phyloP scores from a whole-genome alignment of 2,113 vertebrate genomes.

The Myotis lucifugus region DNA sequence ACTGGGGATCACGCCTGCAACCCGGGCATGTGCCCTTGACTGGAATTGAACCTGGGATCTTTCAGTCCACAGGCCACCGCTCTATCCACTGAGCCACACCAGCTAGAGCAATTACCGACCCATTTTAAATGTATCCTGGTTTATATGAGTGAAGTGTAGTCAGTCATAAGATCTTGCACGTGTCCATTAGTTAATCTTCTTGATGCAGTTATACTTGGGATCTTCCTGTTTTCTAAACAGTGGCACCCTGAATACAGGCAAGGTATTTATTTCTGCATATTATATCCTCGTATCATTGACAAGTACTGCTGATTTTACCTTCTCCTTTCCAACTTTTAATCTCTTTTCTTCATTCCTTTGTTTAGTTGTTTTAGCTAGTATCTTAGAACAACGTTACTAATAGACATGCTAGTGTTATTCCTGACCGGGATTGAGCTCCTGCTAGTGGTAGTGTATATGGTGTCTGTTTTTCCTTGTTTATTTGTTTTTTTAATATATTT shows the following conservation, averaged over 20 bases:
- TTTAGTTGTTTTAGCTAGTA: conserved; percentile 2
- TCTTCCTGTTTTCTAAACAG: conserved; percentile 29
- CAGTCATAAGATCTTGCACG: neutral
- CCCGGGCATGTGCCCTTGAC: too few relatives aligned
- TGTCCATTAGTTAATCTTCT: conserved; percentile 36
- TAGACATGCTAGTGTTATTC: neutral
- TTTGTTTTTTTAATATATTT: too few relatives aligned
- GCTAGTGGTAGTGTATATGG: neutral
- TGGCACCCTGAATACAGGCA: neutral
- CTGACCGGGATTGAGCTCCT: conserved; percentile 13
- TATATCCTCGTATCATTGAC: neutral
- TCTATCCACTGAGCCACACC: too few relatives aligned
- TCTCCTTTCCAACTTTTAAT: conserved; percentile 25
- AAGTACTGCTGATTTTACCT: conserved; percentile 26
- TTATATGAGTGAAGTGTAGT: neutral
- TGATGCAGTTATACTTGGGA: neutral
- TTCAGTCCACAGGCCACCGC: too few relatives aligned
- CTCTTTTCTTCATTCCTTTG: neutral
- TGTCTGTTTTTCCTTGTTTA: conserved; percentile 13
- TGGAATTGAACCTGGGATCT: too few relatives aligned
- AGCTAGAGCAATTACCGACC: neutral
- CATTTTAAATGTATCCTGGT: neutral
- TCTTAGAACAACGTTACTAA: neutral
- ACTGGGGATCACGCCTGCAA: too few relatives aligned
- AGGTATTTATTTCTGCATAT: neutral